These are phyloP conservation scores for Hippopotamus amphibius DNA, from an alignment of 2,113 vertebrate species.

Conservation along the genomic window DNA sequence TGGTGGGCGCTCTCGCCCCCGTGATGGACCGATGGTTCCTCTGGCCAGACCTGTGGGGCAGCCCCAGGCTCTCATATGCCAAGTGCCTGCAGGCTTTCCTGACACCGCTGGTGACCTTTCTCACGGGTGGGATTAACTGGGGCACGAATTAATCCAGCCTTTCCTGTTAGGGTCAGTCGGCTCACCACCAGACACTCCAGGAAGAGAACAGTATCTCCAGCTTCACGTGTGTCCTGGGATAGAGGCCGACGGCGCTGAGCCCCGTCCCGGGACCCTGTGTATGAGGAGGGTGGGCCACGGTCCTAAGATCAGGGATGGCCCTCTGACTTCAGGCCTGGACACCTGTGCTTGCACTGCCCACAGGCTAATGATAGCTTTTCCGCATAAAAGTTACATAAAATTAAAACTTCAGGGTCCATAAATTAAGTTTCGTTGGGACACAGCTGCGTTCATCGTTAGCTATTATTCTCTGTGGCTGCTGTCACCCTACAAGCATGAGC, in stretches of 20 bases:
- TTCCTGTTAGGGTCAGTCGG: accelerated
- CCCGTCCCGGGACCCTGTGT: accelerated
- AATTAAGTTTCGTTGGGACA: neutral
- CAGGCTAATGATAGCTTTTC: accelerated
- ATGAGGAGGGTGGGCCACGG: accelerated
- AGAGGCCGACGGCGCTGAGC: accelerated
- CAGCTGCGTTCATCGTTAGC: accelerated
- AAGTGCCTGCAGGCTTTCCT: neutral
- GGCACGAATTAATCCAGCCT: neutral
- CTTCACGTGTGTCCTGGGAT: accelerated
- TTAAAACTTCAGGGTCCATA: neutral
- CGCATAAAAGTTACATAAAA: accelerated
- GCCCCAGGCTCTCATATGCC: slow-evolving; percentile 66
- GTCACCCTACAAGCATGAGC: accelerated
- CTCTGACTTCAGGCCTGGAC: accelerated
- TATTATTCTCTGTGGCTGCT: accelerated
- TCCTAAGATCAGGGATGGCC: accelerated
- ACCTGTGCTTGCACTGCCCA: accelerated
- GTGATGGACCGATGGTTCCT: neutral
- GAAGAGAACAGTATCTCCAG: neutral
- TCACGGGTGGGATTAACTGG: slow-evolving; percentile 68
- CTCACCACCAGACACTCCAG: neutral
- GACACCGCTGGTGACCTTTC: slow-evolving; percentile 56
- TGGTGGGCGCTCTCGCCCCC: neutral
- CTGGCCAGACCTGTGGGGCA: neutral